Base-by-base conservation (phyloP, 2,113 vertebrate genomes). In the Cinclus mexicanus region DNA sequence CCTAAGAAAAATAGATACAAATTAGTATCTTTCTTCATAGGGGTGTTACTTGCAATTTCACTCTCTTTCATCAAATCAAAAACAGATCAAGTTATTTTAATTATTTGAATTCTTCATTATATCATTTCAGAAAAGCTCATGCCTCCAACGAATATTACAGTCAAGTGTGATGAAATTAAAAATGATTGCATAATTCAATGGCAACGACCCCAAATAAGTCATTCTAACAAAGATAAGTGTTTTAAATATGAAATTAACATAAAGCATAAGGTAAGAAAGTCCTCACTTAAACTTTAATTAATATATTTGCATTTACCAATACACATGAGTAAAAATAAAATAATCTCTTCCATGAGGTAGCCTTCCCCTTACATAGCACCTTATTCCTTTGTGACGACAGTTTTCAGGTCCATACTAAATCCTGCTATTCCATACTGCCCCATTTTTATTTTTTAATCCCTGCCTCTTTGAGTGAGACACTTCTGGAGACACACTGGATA, bases 61-160 rank as follows among this genome's bases (percentile, higher is more conserved):
- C 1, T 44, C 6, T 53, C 4, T 70, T 65, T 83, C 50, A 57
- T 35, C n/a, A 61, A 83, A 85, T 31, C 4, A 76, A 87, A 84
- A 89, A 64, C 13, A 25, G 31, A 65, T 44, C 5, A 72, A 46
- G 9, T 26, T 1, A 81, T 70, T 90, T 80, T 35, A 72, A 69
- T 68, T 79, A 56, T 87, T 83, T 81, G 9, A 63, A 71, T 71
- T 92, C 17, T 63, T 89, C 80, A 6, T 59, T 83, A 22, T 94
- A 70, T 88, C 2, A 70, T 97, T 95, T 88, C 95, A 97, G 96
- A 97, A 93, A 95, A 90, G 8, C 91, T 97, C 23, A 81, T 83
- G 79, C 88, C 96, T 80, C 96, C 96, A 37, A 89, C 83, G 87
- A 87, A 93, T 67, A 90, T 96, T 68, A 86, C 68, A 89, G 86